Evolutionary conservation across 2,888 invertebrate genomes (phyloP).

Genomic region (Eustalomyia histrio): DNA sequence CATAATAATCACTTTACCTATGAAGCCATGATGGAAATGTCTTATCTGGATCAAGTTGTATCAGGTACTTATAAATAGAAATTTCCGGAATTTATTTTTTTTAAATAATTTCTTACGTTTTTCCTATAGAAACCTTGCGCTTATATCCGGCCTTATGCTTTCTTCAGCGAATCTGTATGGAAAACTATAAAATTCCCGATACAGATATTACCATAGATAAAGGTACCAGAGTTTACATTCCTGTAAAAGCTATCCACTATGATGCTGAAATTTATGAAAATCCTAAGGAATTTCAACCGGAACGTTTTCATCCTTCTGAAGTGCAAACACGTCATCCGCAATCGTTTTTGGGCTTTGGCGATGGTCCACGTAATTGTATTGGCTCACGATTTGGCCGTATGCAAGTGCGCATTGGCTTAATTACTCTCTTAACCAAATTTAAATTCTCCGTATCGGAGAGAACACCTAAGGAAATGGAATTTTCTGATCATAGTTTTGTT

Average conservation of each 20-base stretch:
- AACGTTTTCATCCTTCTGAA: conserved; percentile 77
- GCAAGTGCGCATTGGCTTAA: conserved; percentile 74
- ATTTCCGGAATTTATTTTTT: conserved; percentile 53
- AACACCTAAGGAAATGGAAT: conserved; percentile 64
- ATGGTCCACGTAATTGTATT: conserved; percentile 76
- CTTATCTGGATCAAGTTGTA: conserved; percentile 80
- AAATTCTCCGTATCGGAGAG: conserved; percentile 65
- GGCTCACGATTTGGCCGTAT: conserved; percentile 74
- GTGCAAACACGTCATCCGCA: conserved; percentile 71
- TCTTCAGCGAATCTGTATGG: conserved; percentile 74
- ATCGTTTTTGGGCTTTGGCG: conserved; percentile 78
- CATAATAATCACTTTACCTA: conserved; percentile 79
- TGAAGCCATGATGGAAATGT: conserved; percentile 80
- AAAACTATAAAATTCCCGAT: conserved; percentile 74
- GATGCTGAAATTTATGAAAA: conserved; percentile 79
- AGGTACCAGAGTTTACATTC: conserved; percentile 74
- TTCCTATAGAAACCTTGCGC: conserved; percentile 24
- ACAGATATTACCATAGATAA: conserved; percentile 73
- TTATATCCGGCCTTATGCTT: conserved; percentile 78
- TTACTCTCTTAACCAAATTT: conserved; percentile 69
- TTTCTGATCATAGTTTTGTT: conserved; percentile 57
- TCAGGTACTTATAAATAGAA: conserved; percentile 73
- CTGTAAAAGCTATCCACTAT: conserved; percentile 77
- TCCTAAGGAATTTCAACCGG: conserved; percentile 79
- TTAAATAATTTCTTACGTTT: too few relatives aligned